phyloP scores from a whole-genome alignment of 2,113 vertebrate species.

The human (Homo sapiens) region DNA sequence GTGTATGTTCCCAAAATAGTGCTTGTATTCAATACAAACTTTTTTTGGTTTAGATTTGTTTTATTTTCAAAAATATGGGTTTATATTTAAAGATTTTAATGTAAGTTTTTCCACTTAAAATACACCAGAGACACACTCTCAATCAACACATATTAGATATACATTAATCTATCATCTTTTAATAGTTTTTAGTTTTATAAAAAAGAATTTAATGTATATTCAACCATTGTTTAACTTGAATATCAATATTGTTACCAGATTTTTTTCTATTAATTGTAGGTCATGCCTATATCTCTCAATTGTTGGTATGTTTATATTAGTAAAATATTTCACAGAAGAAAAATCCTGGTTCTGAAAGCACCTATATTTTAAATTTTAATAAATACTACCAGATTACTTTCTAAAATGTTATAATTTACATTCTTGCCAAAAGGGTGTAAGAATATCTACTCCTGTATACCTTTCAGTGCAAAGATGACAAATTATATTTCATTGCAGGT shows the following conservation, averaged over 20 bases:
- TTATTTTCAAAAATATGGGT: not conserved
- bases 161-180: not conserved
- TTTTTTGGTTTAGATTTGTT: not conserved
- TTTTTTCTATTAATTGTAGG: not conserved
- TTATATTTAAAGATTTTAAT: not conserved
- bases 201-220: not conserved
- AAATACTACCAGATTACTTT: not conserved
- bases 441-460: not conserved
- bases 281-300: not conserved
- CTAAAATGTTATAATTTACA: not conserved
- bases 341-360: not conserved
- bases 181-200: not conserved
- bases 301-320: not conserved
- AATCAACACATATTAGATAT: not conserved
- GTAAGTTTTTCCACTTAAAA: not conserved
- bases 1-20: not conserved
- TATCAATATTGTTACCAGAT: not conserved
- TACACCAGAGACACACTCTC: not conserved
- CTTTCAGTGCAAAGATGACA: not conserved
- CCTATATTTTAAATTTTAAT: not conserved
- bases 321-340: not conserved
- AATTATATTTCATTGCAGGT: not conserved
- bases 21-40: not conserved
- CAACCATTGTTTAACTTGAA: not conserved
- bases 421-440: not conserved